Conservation (phyloP, 2,113 vertebrate species). For the Progne subis region DNA sequence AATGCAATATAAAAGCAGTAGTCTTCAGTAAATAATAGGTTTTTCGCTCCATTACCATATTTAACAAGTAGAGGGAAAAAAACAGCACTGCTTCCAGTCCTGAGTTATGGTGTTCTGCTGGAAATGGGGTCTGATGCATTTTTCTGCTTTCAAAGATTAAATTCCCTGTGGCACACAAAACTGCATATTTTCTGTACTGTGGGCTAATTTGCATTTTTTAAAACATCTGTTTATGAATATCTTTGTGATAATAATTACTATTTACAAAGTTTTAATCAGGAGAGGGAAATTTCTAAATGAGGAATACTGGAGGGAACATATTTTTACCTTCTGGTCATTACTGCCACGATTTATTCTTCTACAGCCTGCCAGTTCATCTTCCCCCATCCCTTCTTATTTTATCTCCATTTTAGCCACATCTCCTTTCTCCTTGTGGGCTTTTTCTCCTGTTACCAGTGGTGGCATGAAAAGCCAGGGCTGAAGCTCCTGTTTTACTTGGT, state of each 20-base stretch:
- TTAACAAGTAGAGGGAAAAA: constrained; percentile 2
- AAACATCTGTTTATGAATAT: constrained; percentile 64
- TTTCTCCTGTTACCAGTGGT: background rate
- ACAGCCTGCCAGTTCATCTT: background rate
- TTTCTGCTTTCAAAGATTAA: constrained; percentile 40
- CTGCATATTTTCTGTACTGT: constrained; percentile 21
- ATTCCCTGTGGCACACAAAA: constrained; percentile 8
- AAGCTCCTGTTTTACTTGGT: no score
- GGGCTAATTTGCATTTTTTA: constrained; percentile 53
- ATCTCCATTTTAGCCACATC: background rate
- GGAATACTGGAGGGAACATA: constrained; percentile 6
- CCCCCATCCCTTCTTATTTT: background rate
- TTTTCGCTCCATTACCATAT: constrained; percentile 22
- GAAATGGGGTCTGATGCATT: constrained; percentile 13
- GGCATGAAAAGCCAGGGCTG: background rate
- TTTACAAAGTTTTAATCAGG: constrained; percentile 60
- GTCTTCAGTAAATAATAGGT: constrained; percentile 11
- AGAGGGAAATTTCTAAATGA: constrained; percentile 35
- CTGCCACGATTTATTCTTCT: background rate
- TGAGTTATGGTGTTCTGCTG: background rate
- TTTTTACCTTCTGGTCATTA: constrained; percentile 38
- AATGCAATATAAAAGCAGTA: background rate
- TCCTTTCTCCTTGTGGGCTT: background rate
- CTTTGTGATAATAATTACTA: constrained; percentile 63
- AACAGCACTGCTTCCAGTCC: background rate